A percentile compares a stretch with the other conserved stretches of the same genome.
Evolutionary conservation across 2,888 invertebrate genomes (phyloP).

Genomic region (Cyclophora punctaria): DNA sequence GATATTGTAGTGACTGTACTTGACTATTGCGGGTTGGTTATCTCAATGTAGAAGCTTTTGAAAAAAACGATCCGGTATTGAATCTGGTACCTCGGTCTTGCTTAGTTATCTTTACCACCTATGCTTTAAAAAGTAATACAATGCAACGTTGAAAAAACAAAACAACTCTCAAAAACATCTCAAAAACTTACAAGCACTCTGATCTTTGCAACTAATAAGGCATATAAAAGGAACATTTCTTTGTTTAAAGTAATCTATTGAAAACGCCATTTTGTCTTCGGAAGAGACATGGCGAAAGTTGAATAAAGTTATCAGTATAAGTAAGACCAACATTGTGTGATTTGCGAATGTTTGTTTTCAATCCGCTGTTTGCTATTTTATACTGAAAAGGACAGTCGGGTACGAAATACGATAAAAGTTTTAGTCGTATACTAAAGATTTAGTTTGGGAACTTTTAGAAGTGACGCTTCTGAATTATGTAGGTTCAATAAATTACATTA

Average conservation of each 20-base stretch:
- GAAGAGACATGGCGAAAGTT: slow-evolving; percentile 9
- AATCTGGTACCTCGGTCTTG: too few relatives aligned
- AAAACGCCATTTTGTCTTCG: slow-evolving; percentile 16
- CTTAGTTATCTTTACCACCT: too few relatives aligned
- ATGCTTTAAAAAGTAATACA: too few relatives aligned
- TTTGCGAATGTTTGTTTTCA: not conserved
- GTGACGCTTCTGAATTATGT: too few relatives aligned
- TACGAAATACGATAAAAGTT: not conserved
- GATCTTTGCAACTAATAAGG: slow-evolving; percentile 27
- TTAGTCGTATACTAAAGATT: too few relatives aligned
- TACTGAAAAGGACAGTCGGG: slow-evolving; percentile 1
- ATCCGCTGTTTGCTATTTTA: not conserved
- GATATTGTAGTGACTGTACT: too few relatives aligned
- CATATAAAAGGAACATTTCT: slow-evolving; percentile 30
- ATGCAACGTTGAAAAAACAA: too few relatives aligned
- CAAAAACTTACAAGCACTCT: slow-evolving; percentile 2
- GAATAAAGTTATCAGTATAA: slow-evolving; percentile 6
- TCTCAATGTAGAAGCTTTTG: not conserved
- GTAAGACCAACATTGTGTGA: slow-evolving; percentile 6
- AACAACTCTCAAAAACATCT: too few relatives aligned
- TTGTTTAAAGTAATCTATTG: slow-evolving; percentile 32
- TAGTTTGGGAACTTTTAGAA: too few relatives aligned
- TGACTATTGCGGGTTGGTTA: not conserved
- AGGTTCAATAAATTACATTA: too few relatives aligned
- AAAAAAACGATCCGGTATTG: not conserved